Percentiles rank a stretch among this genome's conserved stretches.
Evolutionary conservation across 1,140 invertebrate genomes (phyloP).

Genomic region (Chymomyza costata): DNA sequence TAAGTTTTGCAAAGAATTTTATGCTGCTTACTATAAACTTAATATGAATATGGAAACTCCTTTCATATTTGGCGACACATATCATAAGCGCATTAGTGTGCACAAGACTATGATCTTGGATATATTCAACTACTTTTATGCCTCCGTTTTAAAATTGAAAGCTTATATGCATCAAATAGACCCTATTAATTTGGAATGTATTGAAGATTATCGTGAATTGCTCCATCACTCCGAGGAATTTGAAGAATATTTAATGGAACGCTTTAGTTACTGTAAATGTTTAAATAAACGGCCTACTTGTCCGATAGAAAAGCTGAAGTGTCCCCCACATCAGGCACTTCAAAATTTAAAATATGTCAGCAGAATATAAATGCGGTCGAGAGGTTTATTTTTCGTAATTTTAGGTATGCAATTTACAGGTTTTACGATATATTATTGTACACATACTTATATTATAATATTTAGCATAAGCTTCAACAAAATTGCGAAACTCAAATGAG

Average conservation of each 20-base stretch:
- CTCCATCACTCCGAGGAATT: conserved; percentile 39
- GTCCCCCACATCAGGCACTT: conserved; percentile 25
- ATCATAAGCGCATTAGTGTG: conserved; percentile 34
- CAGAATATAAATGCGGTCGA: conserved; percentile 30
- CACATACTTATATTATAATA: no score
- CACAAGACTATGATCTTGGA: conserved; percentile 50
- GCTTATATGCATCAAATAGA: conserved; percentile 56
- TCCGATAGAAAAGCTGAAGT: conserved; percentile 43
- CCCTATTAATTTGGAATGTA: conserved; percentile 44
- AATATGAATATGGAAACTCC: conserved; percentile 42
- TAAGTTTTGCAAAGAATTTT: conserved; percentile 38
- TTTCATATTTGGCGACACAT: conserved; percentile 42
- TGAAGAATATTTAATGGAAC: conserved; percentile 27
- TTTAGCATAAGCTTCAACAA: no score
- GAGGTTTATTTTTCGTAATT: no score
- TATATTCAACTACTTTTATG: conserved; percentile 52
- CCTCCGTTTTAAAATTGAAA: conserved; percentile 43
- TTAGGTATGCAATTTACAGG: no score
- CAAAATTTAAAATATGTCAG: conserved; percentile 38
- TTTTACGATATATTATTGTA: no score
- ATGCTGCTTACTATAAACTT: conserved; percentile 31
- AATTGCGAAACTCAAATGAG: no score
- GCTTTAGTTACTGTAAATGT: conserved; percentile 50
- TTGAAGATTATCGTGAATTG: conserved; percentile 50
- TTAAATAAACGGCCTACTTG: conserved; percentile 28